Evolutionary conservation across 2,113 vertebrate species (phyloP).

Genomic region (Serinus canaria): DNA sequence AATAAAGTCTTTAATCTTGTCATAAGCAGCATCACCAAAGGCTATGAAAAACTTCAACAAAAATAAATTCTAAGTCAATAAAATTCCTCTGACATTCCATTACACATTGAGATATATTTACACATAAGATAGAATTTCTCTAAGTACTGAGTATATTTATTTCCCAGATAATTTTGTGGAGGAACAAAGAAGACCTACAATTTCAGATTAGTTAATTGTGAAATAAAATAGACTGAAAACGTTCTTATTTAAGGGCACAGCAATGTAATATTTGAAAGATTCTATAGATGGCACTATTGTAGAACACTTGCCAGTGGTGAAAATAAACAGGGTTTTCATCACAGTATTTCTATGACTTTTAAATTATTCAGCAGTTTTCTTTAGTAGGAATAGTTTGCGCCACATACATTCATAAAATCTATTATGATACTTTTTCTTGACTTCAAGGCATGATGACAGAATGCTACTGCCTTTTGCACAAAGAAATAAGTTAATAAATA

Average conservation of each 20-base stretch:
- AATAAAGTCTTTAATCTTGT: neutral
- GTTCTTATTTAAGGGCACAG: neutral
- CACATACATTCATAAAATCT: neutral
- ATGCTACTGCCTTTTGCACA: neutral
- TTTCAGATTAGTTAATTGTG: neutral
- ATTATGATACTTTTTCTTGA: neutral
- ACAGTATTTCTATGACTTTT: neutral
- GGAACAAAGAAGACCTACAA: neutral
- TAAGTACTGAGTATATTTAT: neutral
- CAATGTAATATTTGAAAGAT: neutral
- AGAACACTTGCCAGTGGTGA: neutral
- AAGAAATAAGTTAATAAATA: neutral
- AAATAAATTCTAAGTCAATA: neutral
- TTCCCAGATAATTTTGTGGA: neutral
- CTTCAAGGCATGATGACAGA: neutral
- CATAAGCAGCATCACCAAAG: neutral
- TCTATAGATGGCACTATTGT: constrained; percentile 35
- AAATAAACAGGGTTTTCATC: neutral
- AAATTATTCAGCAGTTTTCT: neutral
- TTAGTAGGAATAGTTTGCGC: neutral
- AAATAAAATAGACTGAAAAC: neutral
- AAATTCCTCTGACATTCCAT: neutral
- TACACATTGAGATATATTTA: neutral
- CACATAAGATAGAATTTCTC: neutral
- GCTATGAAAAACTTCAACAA: neutral